Evolutionary conservation across 1,140 invertebrate genomes (phyloP).

Genomic region (Chrysopa pallens): DNA sequence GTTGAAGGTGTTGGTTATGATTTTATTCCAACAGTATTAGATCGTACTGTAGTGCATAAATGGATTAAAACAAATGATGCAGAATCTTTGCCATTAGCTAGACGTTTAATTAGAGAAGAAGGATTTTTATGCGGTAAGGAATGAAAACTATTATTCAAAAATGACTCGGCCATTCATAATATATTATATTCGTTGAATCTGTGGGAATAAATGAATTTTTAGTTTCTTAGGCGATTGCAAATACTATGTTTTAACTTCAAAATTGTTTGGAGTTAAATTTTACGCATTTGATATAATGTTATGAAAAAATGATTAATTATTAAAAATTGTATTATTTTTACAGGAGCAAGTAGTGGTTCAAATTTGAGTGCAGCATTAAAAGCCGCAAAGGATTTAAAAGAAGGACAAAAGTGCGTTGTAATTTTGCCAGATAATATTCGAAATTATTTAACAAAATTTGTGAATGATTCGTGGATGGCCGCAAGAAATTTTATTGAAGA

Average conservation of each 20-base stretch:
- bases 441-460: conserved; percentile 98
- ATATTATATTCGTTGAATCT: no score
- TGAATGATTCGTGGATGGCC: conserved; percentile 91
- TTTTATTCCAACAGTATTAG: conserved; percentile 84
- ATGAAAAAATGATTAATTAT: no score
- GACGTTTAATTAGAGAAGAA: conserved; percentile 78
- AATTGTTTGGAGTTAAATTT: no score
- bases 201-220: no score
- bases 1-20: conserved; percentile 81
- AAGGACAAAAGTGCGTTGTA: conserved; percentile 75
- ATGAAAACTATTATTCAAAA: no score
- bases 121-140: conserved; percentile 79
- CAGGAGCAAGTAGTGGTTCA: conserved; percentile 81
- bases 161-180: no score
- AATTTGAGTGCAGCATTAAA: conserved; percentile 64
- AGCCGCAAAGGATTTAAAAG: conserved; percentile 58
- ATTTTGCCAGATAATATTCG: conserved; percentile 86
- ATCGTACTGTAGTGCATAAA: conserved; percentile 56
- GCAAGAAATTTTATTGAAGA: conserved; percentile 42
- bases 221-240: no score
- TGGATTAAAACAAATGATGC: conserved; percentile 80
- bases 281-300: no score
- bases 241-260: no score
- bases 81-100: conserved; percentile 65
- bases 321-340: conserved; percentile 5